Evolutionary conservation across 2,797 vertebrate species (phyloP).

Genomic region (Falco naumanni): DNA sequence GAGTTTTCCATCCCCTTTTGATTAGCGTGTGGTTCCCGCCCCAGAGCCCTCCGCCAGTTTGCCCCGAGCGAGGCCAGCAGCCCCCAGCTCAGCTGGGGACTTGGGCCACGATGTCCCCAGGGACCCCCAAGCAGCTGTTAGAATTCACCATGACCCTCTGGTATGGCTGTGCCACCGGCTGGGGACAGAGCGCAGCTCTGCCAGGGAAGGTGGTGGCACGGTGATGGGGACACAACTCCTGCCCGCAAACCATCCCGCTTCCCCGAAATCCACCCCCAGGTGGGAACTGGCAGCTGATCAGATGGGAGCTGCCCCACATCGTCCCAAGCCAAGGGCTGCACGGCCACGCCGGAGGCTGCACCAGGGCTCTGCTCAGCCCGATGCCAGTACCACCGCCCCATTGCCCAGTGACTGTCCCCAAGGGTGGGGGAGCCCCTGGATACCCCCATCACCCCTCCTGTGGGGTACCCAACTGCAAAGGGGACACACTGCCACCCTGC

Average conservation of each 20-base stretch:
- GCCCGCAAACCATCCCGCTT: accelerated
- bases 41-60: neutral
- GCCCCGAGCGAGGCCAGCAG: neutral
- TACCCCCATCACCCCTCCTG: neutral
- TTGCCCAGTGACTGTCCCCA: neutral
- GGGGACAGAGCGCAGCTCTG: neutral
- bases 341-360: neutral
- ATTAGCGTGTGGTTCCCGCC: neutral
- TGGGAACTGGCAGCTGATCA: accelerated
- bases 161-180: neutral
- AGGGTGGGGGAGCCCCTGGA: neutral
- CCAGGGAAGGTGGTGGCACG: neutral
- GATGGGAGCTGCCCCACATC: neutral
- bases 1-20: slow-evolving; percentile 36
- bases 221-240: neutral
- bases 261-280: neutral
- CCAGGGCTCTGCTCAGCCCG: neutral
- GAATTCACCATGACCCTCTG: accelerated
- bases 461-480: neutral
- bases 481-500: neutral
- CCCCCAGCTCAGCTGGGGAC: neutral
- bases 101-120: accelerated
- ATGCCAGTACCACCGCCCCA: neutral
- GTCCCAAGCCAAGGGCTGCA: neutral
- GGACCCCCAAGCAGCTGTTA: neutral